Base-by-base conservation (phyloP, 1,140 invertebrate genomes). In the Coelopa frigida region DNA sequence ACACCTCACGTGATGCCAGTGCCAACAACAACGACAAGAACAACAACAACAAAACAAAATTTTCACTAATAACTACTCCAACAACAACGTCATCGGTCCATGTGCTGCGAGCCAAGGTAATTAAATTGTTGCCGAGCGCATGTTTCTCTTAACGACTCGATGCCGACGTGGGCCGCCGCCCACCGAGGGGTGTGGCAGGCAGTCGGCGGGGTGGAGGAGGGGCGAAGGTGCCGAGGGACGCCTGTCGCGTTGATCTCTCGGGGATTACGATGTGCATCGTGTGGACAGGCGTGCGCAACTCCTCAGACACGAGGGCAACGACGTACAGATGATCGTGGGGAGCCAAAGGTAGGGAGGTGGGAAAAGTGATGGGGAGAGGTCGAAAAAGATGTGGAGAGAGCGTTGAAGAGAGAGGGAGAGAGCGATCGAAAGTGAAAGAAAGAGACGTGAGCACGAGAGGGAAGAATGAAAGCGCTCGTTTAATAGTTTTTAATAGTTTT, bases 111-210 rank as follows among this genome's bases (percentile, higher is more conserved):
- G 49, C 44, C 47, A 47, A 37, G 56, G 58, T 54, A 55, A 57
- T 63, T 63, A 63, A 63, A 61, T 58, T 51, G 49, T 52, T 46
- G 26, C 37, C 42, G 36, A 18, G 42, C 42, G 42, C 42, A 44
- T 44, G 26, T 42, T 29, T 24, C 24, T 29, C 32, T 24, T 14
- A 24, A 29, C 26, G 32, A 29, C 27, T 29, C 40, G 24, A 12
- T 5, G 22, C 7, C 22, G 26, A 29, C 32, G 32, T 18, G 14
- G n/a, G n/a, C 24, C 40, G 15, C 40, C 20, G 27, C 27, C 32
- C 24, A 26, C 24, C 11, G 29, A 24, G 3, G 15, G 20, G 26
- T 14, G 32, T 18, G 12, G 18, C 14, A 26, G 3, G 5, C 0
- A 12, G n/a, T 41, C 14, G 10, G 18, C 29, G n/a, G 7, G n/a